Percentiles rank a stretch among this genome's conserved stretches.
These are phyloP conservation scores for Bhutanitis thaidina DNA, from an alignment of 2,888 invertebrate species.

Conservation along the genomic window DNA sequence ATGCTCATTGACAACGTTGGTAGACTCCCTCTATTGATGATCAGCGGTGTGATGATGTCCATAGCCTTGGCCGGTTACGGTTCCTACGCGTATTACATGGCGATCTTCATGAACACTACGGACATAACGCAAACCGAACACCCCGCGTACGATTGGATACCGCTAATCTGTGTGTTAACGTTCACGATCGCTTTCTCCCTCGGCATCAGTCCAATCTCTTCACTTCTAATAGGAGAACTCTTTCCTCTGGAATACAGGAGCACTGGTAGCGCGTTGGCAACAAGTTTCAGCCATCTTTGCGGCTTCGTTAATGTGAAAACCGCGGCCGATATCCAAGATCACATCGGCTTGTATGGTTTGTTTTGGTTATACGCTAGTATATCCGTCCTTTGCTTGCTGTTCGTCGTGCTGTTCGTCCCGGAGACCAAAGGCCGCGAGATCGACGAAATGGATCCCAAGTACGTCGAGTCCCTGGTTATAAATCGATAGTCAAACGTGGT, in stretches of 20 bases:
- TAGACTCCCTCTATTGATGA: slow-evolving; percentile 88
- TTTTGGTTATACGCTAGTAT: slow-evolving; percentile 93
- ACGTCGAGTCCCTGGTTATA: slow-evolving; percentile 77
- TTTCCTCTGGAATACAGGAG: slow-evolving; percentile 86
- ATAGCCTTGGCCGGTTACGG: slow-evolving; percentile 91
- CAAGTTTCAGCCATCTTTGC: slow-evolving; percentile 91
- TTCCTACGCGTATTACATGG: slow-evolving; percentile 90
- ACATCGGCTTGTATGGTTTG: slow-evolving; percentile 87
- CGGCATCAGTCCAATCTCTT: slow-evolving; percentile 87
- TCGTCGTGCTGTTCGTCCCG: slow-evolving; percentile 91
- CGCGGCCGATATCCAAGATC: slow-evolving; percentile 87
- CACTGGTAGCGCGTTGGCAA: slow-evolving; percentile 84
- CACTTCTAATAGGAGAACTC: slow-evolving; percentile 85
- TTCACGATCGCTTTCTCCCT: slow-evolving; percentile 91
- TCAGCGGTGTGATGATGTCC: slow-evolving; percentile 91
- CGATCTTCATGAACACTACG: slow-evolving; percentile 68
- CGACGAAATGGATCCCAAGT: slow-evolving; percentile 91
- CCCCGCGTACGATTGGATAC: slow-evolving; percentile 88
- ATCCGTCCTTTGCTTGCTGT: slow-evolving; percentile 88
- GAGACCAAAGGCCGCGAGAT: slow-evolving; percentile 95
- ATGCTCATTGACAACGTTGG: slow-evolving; percentile 92
- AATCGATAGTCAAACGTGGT: slow-evolving; percentile 63
- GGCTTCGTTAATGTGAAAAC: slow-evolving; percentile 92
- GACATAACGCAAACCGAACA: slow-evolving; percentile 51
- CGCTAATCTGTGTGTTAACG: slow-evolving; percentile 89